These are phyloP conservation scores for Auanema freiburgensis DNA, from an alignment of 2,888 invertebrate genomes.

Conservation along the genomic window DNA sequence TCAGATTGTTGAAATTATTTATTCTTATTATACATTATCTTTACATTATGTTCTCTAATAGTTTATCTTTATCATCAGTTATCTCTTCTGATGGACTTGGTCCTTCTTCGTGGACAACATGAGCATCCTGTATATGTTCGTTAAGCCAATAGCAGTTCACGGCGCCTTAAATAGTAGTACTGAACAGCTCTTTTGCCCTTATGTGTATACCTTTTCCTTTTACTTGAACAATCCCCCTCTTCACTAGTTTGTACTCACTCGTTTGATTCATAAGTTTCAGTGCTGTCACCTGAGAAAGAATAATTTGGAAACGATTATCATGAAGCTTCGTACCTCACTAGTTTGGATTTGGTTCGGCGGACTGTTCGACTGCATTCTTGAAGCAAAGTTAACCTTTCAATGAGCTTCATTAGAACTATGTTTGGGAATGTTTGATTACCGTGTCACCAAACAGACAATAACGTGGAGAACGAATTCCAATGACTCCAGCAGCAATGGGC, in stretches of 20 bases:
- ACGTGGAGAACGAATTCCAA: constrained; percentile 54
- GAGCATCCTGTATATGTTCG: constrained; percentile 46
- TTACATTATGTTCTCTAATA: too few species aligned
- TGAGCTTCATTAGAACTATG: constrained; percentile 8
- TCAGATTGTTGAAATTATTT: too few species aligned
- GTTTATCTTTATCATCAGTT: too few species aligned
- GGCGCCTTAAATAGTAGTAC: constrained; percentile 36
- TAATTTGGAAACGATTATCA: constrained; percentile 8
- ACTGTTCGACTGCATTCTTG: constrained; percentile 62
- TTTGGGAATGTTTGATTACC: constrained; percentile 25
- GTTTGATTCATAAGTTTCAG: constrained; percentile 39
- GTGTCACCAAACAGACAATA: constrained; percentile 63
- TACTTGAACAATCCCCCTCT: constrained; percentile 60
- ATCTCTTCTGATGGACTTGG: too few species aligned
- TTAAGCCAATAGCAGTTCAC: constrained; percentile 63
- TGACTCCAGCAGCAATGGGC: constrained; percentile 58
- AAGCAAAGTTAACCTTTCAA: constrained; percentile 60
- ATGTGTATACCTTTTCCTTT: constrained; percentile 58
- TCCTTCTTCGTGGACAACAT: too few species aligned
- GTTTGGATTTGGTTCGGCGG: constrained; percentile 62
- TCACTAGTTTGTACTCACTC: constrained; percentile 46
- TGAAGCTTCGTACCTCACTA: constrained; percentile 27
- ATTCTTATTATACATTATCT: too few species aligned
- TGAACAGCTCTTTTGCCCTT: not conserved
- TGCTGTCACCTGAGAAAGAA: constrained; percentile 43